These are phyloP conservation scores for Trisateles emortualis DNA, from an alignment of 2,888 invertebrate genomes.

Conservation along the genomic window DNA sequence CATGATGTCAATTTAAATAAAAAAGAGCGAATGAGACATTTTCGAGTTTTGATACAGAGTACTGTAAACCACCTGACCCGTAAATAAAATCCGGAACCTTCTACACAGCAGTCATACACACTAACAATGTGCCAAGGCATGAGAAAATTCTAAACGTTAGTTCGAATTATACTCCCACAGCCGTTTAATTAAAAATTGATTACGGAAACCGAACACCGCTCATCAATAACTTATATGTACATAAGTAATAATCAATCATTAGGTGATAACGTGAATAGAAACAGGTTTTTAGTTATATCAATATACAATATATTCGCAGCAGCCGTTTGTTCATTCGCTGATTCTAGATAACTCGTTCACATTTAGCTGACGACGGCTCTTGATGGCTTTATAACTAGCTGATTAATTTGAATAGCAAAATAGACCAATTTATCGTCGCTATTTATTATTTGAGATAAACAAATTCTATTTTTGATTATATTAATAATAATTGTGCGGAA, in stretches of 20 bases:
- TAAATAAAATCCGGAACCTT: no score
- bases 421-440: not conserved
- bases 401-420: constrained; percentile 3
- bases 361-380: constrained; percentile 2
- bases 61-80: no score
- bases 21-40: no score
- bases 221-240: constrained; percentile 23
- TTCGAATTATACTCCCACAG: not conserved
- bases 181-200: constrained; percentile 15
- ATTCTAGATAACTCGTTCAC: constrained; percentile 12
- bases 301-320: constrained; percentile 34
- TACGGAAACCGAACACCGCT: constrained; percentile 28
- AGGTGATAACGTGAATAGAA: constrained; percentile 35
- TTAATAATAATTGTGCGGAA: no score
- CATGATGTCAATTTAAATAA: no score
- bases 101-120: no score
- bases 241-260: constrained; percentile 51
- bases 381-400: constrained; percentile 9
- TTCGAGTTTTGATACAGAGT: no score
- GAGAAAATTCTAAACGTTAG: no score
- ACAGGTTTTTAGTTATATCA: constrained; percentile 36
- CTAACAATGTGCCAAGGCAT: no score
- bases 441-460: not conserved
- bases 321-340: constrained; percentile 2
- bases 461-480: not conserved